A percentile compares a stretch with the other conserved stretches of the same genome.
These are phyloP conservation scores for Dryoscopus gambensis DNA, from an alignment of 2,113 vertebrate genomes.

Conservation along the genomic window DNA sequence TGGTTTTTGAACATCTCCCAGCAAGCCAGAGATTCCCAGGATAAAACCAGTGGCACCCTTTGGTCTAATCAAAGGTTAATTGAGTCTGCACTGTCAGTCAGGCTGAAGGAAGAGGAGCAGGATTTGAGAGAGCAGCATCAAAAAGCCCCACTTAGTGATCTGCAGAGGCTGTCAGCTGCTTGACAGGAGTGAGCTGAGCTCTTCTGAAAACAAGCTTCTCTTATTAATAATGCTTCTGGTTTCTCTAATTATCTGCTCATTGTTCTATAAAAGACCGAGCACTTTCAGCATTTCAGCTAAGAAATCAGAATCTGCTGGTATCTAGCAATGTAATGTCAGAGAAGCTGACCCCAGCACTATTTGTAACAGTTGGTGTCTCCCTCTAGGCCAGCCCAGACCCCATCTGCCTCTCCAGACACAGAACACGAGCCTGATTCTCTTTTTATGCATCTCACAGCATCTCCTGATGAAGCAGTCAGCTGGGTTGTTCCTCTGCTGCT, in stretches of 20 bases:
- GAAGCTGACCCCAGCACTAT: background rate
- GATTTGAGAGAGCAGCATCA: background rate
- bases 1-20: background rate
- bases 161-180: slow-evolving; percentile 35
- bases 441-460: background rate
- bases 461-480: background rate
- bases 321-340: background rate
- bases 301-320: background rate
- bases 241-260: slow-evolving; percentile 19
- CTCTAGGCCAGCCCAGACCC: background rate
- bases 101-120: background rate
- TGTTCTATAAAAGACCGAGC: background rate
- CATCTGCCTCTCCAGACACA: background rate
- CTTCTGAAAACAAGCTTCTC: background rate
- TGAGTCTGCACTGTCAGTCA: background rate
- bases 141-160: background rate
- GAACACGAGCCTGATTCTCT: background rate
- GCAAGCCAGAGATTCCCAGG: background rate
- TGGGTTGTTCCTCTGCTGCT: background rate
- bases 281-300: background rate
- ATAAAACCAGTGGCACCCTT: background rate
- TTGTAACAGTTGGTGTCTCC: background rate
- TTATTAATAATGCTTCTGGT: background rate
- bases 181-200: background rate
- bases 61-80: slow-evolving; percentile 5